Evolutionary conservation across 2,888 invertebrate genomes (phyloP).

Genomic region (Eledona agricola): DNA sequence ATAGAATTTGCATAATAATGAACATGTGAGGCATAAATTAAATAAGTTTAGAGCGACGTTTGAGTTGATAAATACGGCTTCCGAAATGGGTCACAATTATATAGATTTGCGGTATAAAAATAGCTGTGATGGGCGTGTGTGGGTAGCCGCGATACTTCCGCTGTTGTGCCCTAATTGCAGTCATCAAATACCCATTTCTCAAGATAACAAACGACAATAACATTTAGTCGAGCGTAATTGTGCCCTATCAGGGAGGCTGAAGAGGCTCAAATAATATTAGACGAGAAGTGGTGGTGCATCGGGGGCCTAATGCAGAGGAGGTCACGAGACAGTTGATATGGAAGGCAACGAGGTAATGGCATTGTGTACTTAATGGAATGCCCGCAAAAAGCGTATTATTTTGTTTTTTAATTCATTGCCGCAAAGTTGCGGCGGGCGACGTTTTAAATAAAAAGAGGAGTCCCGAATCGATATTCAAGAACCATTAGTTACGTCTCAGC

Average conservation of each 20-base stretch:
- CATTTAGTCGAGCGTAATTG: slow-evolving; percentile 38
- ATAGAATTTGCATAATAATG: slow-evolving; percentile 37
- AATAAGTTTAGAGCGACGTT: slow-evolving; percentile 19
- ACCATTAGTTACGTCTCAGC: not conserved
- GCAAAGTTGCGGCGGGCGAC: slow-evolving; percentile 10
- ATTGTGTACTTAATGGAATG: slow-evolving; percentile 47
- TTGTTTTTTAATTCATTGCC: slow-evolving; percentile 10
- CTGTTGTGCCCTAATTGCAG: slow-evolving; percentile 35
- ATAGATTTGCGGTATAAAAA: not conserved
- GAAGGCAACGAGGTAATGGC: slow-evolving; percentile 48
- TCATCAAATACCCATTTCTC: slow-evolving; percentile 43
- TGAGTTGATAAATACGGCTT: slow-evolving; percentile 12
- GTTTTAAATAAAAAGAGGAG: slow-evolving; percentile 11
- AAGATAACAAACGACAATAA: slow-evolving; percentile 42
- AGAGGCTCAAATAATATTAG: slow-evolving; percentile 38
- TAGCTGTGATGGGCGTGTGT: slow-evolving; percentile 2
- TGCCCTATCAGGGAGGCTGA: slow-evolving; percentile 32
- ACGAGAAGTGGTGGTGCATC: slow-evolving; percentile 14
- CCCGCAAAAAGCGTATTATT: no score
- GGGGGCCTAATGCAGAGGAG: slow-evolving; percentile 29
- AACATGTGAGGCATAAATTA: slow-evolving; percentile 31
- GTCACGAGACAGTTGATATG: slow-evolving; percentile 42
- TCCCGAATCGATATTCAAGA: slow-evolving; percentile 10
- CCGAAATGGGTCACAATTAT: slow-evolving; percentile 1
- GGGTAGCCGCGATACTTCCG: slow-evolving; percentile 15